phyloP scores from a whole-genome alignment of 2,797 vertebrate genomes.

The Enteromius paludinosus region DNA sequence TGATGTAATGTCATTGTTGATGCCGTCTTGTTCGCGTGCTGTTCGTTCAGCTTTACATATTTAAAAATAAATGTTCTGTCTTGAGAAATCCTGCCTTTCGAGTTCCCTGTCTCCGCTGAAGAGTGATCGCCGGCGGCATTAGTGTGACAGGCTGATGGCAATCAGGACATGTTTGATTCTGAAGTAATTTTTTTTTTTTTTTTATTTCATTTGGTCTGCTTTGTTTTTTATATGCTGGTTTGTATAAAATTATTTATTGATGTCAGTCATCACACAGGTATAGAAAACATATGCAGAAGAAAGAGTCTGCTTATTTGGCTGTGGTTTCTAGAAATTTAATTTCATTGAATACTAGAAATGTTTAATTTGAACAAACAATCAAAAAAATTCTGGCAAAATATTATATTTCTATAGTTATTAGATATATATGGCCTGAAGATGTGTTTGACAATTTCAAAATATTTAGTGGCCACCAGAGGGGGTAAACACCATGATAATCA shows the following conservation, averaged over 20 bases:
- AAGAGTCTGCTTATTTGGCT: not conserved
- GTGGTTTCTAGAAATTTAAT: not conserved
- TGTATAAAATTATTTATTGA: not conserved
- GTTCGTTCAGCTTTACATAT: too few relatives aligned
- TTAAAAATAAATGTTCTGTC: too few relatives aligned
- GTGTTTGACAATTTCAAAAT: not conserved
- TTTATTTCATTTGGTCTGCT: not conserved
- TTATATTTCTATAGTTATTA: not conserved
- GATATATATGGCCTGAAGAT: not conserved
- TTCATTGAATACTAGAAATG: not conserved
- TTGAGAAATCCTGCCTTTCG: too few relatives aligned
- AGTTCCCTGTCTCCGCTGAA: too few relatives aligned
- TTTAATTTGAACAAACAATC: not conserved
- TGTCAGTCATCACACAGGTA: not conserved
- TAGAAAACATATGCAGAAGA: not conserved
- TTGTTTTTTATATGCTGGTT: not conserved
- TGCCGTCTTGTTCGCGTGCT: too few relatives aligned
- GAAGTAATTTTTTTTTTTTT: not conserved
- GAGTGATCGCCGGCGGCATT: too few relatives aligned
- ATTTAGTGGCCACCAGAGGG: conserved; percentile 48
- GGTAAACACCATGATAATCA: conserved; percentile 40
- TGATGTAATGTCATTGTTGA: too few relatives aligned
- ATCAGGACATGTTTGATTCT: not conserved
- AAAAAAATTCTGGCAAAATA: not conserved
- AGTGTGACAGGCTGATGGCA: not conserved